Conservation (phyloP, 2,113 vertebrate species). For the Anas platyrhynchos region DNA sequence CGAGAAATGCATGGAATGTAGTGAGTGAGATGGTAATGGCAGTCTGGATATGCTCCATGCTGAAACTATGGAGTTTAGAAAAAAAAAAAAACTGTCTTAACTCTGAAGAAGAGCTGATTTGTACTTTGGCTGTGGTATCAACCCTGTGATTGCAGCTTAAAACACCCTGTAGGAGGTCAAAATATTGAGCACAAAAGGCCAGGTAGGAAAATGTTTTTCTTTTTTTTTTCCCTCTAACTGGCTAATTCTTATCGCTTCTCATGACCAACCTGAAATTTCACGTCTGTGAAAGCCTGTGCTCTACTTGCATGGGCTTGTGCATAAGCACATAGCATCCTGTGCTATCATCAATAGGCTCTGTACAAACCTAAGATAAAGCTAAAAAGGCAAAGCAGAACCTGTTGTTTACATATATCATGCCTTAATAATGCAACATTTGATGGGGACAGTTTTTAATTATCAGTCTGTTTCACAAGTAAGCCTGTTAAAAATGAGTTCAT, state of each 20-base stretch:
- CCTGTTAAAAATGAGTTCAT: neutral
- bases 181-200: neutral
- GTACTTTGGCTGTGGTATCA: neutral
- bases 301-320: too few relatives aligned
- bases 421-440: neutral
- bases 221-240: neutral
- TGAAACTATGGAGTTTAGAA: neutral
- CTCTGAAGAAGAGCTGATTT: neutral
- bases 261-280: neutral
- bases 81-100: neutral
- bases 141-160: neutral
- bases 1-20: neutral
- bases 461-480: neutral
- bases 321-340: neutral
- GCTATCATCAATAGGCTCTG: neutral
- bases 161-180: neutral
- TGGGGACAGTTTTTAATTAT: neutral
- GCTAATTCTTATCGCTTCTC: neutral
- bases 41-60: neutral
- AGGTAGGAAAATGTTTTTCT: neutral
- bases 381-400: neutral
- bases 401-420: fast-evolving
- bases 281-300: neutral
- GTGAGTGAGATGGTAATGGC: neutral
- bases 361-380: neutral